Base-by-base conservation (phyloP, 2,888 invertebrate species). In the Phyllotreta cruciferae region DNA sequence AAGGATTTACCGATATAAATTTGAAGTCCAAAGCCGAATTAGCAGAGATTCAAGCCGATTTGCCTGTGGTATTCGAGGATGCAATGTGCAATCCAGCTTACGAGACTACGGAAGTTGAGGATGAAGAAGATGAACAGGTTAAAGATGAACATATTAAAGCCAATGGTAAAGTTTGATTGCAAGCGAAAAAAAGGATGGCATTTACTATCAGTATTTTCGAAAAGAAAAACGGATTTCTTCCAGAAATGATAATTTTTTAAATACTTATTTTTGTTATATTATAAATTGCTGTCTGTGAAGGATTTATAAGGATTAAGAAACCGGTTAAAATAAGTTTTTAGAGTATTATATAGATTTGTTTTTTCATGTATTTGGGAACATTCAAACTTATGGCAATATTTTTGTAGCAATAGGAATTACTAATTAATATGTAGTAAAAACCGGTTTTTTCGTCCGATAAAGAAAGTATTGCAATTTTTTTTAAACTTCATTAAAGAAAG, bases 31-130 rank as follows among this genome's bases (percentile, higher is more conserved):
- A 72, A 55, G 52, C 63, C 44, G 68, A 58, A 37, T 47, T 66
- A 14, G 70, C 70, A 35, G 62, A 63, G 14, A 60, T 64, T 39
- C 71, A 71, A 62, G 62, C 72, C 39, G 71, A 75, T 53, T 68
- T 74, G 38, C 73, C 76, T 6, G 71, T 74, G 10, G 72, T 72
- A 10, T 77, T 76, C 54, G 78, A 77, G 72, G 78, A 78, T 64
- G 76, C 77, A 2, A 68, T 78, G 60, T 74, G 76, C 13, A 79
- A 79, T 74, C 73, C 76, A 52, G 78, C 77, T 5, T 79, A 75
- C 56, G 76, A 78, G 67, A 75, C 75, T 50, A 77, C 76, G 10
- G 78, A 78, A 71, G 71, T 73, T 13, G 73, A 75, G 39, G 68
- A 70, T 38, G 68, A 69, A 50, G 52, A 64, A 42, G 36, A 66